Conservation (phyloP, 2,797 vertebrate genomes). For the Tokudaia muenninki region DNA sequence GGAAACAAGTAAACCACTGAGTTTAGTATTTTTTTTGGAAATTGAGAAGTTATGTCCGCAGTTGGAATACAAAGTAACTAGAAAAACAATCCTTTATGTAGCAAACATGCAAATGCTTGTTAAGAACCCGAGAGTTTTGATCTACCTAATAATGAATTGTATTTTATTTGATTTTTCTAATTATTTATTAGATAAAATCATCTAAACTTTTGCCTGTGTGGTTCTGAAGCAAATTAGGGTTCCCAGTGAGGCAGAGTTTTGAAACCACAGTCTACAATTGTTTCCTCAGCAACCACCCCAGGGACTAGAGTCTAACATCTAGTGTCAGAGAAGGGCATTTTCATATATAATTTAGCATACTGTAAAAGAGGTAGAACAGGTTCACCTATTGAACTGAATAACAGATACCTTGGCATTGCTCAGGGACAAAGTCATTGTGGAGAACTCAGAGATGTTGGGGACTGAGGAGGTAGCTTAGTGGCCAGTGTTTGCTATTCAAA, state of each 20-base stretch:
- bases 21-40: background rate
- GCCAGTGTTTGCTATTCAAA: background rate
- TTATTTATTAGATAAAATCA: constrained; percentile 29
- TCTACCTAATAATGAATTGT: background rate
- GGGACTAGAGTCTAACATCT: background rate
- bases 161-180: constrained; percentile 45
- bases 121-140: background rate
- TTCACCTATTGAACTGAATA: background rate
- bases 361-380: background rate
- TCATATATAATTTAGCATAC: background rate
- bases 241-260: background rate
- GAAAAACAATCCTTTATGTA: background rate
- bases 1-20: constrained; percentile 58
- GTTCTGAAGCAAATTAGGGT: background rate
- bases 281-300: background rate
- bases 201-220: background rate
- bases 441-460: background rate
- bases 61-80: background rate
- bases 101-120: background rate
- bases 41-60: background rate
- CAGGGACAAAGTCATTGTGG: background rate
- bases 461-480: background rate
- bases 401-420: background rate
- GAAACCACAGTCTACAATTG: background rate
- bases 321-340: background rate